Conservation (phyloP, 2,797 vertebrate genomes). For the Todus mexicanus region DNA sequence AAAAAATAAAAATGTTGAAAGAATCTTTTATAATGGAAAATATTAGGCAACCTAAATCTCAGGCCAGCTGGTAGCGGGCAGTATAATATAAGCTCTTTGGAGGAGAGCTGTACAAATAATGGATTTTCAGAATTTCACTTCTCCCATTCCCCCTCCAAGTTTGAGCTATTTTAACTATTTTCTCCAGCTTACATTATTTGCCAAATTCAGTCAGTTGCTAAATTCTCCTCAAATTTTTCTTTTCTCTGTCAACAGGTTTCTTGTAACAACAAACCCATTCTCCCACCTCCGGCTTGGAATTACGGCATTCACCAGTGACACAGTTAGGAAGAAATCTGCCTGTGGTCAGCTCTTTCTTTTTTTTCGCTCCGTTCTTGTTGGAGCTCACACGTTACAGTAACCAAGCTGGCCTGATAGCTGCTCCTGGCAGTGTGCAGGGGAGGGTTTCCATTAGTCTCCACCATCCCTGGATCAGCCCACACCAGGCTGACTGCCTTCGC, state of each 20-base stretch:
- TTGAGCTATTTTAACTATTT: conserved; percentile 51
- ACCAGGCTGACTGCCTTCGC: neutral
- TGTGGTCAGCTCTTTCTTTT: neutral
- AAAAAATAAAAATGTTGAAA: conserved; percentile 62
- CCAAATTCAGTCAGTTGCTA: neutral
- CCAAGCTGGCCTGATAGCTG: neutral
- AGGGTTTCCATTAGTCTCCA: neutral
- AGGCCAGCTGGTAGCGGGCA: conserved; percentile 43
- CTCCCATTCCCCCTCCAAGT: neutral
- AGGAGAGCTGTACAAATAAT: conserved; percentile 44
- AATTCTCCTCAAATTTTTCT: conserved; percentile 17
- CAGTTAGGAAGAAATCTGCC: conserved; percentile 44
- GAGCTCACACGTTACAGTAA: neutral
- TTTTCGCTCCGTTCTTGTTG: neutral
- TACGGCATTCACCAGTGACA: neutral
- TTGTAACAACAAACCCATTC: conserved; percentile 16
- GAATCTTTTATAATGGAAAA: conserved; percentile 64
- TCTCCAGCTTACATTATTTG: conserved; percentile 20
- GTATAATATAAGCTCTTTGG: conserved; percentile 30
- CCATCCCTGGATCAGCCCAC: accelerated
- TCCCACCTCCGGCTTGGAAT: neutral
- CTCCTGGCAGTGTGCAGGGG: neutral
- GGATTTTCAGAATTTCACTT: conserved; percentile 35
- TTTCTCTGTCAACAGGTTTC: neutral
- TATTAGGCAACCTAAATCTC: conserved; percentile 34